A percentile compares a stretch with the other conserved stretches of the same genome.
Conservation (phyloP, 2,113 vertebrate species). For the Oxygymnocypris stewartii region DNA sequence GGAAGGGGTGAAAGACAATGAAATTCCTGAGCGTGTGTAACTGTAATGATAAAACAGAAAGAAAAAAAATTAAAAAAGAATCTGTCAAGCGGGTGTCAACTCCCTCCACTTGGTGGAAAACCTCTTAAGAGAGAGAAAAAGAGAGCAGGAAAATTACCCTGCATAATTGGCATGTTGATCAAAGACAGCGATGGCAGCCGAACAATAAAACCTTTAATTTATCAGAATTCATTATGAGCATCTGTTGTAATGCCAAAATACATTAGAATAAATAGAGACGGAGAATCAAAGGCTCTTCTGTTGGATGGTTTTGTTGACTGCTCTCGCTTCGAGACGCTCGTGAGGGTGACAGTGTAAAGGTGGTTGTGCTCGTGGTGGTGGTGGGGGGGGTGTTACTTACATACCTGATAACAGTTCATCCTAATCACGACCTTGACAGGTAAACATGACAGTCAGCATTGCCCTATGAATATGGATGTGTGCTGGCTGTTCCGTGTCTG, state of each 20-base stretch:
- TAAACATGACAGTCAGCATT: slow-evolving; percentile 67
- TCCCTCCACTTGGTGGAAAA: slow-evolving; percentile 79
- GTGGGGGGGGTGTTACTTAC: slow-evolving; percentile 49
- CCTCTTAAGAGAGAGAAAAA: slow-evolving; percentile 71
- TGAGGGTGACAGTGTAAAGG: slow-evolving; percentile 53
- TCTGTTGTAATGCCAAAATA: slow-evolving; percentile 83
- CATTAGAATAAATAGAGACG: slow-evolving; percentile 81
- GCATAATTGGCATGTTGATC: slow-evolving; percentile 93
- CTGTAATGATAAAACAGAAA: slow-evolving; percentile 79
- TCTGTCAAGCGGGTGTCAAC: slow-evolving; percentile 93
- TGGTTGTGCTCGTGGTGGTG: neutral
- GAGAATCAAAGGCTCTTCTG: slow-evolving; percentile 79
- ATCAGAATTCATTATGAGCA: slow-evolving; percentile 95
- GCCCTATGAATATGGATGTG: slow-evolving; percentile 63
- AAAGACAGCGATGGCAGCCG: slow-evolving; percentile 82
- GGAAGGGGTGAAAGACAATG: slow-evolving; percentile 69
- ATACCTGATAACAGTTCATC: slow-evolving; percentile 68
- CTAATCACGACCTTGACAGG: slow-evolving; percentile 69
- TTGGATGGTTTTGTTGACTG: slow-evolving; percentile 69
- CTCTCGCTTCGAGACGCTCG: slow-evolving; percentile 53
- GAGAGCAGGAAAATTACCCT: slow-evolving; percentile 84
- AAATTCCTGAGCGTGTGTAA: slow-evolving; percentile 89
- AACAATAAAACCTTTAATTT: slow-evolving; percentile 99
- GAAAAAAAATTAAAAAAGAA: slow-evolving; percentile 74
- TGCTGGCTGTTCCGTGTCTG: slow-evolving; percentile 43